Percentiles rank a stretch among this genome's conserved stretches.
Conservation (phyloP, 2,888 invertebrate species). For the Theretra japonica region DNA sequence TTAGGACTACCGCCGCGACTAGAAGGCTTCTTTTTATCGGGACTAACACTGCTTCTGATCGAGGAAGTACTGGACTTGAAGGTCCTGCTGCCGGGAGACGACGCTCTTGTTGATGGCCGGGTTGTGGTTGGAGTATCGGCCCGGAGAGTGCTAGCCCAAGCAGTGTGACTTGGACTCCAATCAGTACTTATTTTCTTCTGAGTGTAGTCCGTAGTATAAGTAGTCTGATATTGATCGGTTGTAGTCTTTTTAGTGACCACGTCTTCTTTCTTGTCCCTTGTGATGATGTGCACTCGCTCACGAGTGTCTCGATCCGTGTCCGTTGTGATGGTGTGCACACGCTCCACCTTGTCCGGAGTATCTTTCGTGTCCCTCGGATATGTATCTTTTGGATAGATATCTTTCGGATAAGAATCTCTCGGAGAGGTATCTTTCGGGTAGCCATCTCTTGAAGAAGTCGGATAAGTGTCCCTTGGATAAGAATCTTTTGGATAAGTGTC, state of each 20-base stretch:
- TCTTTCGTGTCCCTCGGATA: constrained; percentile 26
- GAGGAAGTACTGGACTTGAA: constrained; percentile 82
- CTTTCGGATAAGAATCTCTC: constrained; percentile 39
- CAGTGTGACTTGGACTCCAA: constrained; percentile 89
- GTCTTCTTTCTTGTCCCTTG: constrained; percentile 59
- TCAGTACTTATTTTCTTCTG: constrained; percentile 86
- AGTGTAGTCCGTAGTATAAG: constrained; percentile 85
- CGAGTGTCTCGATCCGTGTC: constrained; percentile 53
- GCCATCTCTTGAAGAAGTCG: neutral
- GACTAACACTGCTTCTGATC: constrained; percentile 81
- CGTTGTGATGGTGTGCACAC: constrained; percentile 49
- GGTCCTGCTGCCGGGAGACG: constrained; percentile 82
- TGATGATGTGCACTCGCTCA: constrained; percentile 53
- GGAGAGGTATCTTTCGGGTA: neutral
- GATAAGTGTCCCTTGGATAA: neutral
- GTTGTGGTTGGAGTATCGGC: constrained; percentile 86
- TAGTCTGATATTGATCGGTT: constrained; percentile 84
- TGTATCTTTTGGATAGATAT: neutral
- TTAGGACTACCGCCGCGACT: constrained; percentile 69
- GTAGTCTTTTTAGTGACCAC: constrained; percentile 61
- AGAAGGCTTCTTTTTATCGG: constrained; percentile 72
- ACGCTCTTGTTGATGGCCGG: constrained; percentile 80
- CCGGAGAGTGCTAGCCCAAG: constrained; percentile 90
- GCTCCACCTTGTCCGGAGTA: constrained; percentile 53
- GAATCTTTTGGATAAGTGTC: neutral